phyloP scores from a whole-genome alignment of 2,113 vertebrate species.

The Ailuropoda melanoleuca region DNA sequence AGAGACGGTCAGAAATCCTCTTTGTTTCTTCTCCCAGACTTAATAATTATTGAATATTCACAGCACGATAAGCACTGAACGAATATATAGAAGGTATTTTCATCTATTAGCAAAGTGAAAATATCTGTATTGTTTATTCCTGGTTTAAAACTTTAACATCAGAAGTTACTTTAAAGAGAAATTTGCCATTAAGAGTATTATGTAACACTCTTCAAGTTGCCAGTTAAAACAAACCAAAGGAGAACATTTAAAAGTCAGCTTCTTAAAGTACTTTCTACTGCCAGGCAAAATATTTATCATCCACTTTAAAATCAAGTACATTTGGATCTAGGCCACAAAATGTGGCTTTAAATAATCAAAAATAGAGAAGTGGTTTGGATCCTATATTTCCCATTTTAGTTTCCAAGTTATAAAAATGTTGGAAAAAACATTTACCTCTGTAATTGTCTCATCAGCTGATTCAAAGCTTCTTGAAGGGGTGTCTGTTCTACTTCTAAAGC shows the following conservation, averaged over 20 bases:
- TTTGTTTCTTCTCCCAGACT: background rate
- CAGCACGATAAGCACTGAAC: background rate
- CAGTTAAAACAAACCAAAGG: constrained; percentile 57
- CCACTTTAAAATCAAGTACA: constrained; percentile 58
- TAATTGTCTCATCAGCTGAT: constrained; percentile 96
- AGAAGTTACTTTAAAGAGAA: constrained; percentile 53
- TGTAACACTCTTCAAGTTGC: constrained; percentile 40
- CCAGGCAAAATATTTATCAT: constrained; percentile 66
- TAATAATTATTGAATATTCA: background rate
- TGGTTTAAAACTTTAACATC: constrained; percentile 39
- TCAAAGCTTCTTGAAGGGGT: constrained; percentile 95
- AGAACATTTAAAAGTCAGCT: constrained; percentile 44
- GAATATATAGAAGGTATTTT: background rate
- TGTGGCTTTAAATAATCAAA: constrained; percentile 48
- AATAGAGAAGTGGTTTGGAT: background rate
- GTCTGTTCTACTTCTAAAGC: constrained; percentile 93
- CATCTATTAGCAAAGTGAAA: background rate
- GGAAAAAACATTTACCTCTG: constrained; percentile 88
- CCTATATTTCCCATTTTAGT: background rate
- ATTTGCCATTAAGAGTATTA: constrained; percentile 38
- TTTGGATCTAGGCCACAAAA: background rate
- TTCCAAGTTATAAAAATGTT: constrained; percentile 41
- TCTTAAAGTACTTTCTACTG: background rate
- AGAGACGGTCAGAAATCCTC: background rate
- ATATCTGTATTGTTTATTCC: background rate